These are phyloP conservation scores for Pygocentrus nattereri DNA, from an alignment of 2,797 vertebrate genomes.

Conservation along the genomic window DNA sequence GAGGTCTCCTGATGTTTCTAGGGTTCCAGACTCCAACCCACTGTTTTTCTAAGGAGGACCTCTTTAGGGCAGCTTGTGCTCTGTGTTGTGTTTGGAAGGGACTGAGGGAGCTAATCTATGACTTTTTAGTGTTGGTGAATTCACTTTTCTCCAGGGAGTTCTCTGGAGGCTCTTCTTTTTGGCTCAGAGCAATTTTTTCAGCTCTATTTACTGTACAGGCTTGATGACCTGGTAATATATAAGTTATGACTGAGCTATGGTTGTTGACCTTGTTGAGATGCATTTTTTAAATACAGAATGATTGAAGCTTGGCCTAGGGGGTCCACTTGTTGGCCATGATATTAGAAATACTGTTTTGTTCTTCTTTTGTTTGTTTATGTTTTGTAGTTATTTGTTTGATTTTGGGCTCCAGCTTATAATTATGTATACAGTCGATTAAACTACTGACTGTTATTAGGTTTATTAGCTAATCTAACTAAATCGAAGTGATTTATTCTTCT, in stretches of 20 bases:
- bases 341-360: too few relatives aligned
- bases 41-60: slow-evolving; percentile 29
- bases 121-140: slow-evolving; percentile 38
- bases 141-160: slow-evolving; percentile 31
- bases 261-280: neutral
- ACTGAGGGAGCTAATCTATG: slow-evolving; percentile 23
- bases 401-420: neutral
- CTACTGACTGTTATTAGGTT: neutral
- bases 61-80: slow-evolving; percentile 21
- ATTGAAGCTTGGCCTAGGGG: too few relatives aligned
- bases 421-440: neutral
- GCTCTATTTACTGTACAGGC: slow-evolving; percentile 12
- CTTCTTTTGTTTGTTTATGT: neutral
- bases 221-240: slow-evolving; percentile 16
- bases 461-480: neutral
- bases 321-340: too few relatives aligned
- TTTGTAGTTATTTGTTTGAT: neutral
- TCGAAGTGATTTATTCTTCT: neutral
- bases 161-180: slow-evolving; percentile 43
- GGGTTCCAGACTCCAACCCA: slow-evolving; percentile 34
- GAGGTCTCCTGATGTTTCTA: slow-evolving; percentile 32
- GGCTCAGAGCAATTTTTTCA: slow-evolving; percentile 28
- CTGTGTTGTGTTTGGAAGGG: slow-evolving; percentile 51
- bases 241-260: slow-evolving; percentile 2
- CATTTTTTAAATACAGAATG: too few relatives aligned